Base-by-base conservation (phyloP, 2,888 invertebrate species). In the Xanthia togata region DNA sequence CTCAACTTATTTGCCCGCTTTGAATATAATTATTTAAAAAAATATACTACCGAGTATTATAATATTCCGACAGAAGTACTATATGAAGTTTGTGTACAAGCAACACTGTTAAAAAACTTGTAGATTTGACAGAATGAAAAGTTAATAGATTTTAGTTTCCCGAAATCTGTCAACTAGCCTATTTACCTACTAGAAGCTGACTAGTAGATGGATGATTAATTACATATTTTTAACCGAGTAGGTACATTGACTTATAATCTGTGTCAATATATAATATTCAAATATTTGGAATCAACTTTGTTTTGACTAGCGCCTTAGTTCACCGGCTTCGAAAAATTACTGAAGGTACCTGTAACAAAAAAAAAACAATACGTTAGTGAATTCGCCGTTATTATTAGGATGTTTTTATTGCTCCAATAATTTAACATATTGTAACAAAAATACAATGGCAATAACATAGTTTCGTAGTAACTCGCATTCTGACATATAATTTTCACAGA, bases 261-360 rank as follows among this genome's bases (percentile, higher is more conserved):
- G 44, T 14, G 3, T 14, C 44, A 44, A 44, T 44, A 44, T 41
- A 35, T n/a, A n/a, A n/a, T n/a, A 38, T 38, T 38, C 38, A 38
- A 38, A 38, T 68, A 53, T 35, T 31, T 23, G 31, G n/a, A 31
- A 2, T 6, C 20, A 41, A 65, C 44, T n/a, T 50, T 26, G 9
- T 44, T 70, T 38, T 60, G 11, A 50, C 35, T 80, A 20, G 9
- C 14, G 8, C 11, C 8, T 59, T 5, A 23, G 23, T 23, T 44
- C 63, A 70, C 17, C 50, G 2, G n/a, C 35, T 55, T 55, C 50
- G 17, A 35, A 41, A 57, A 60, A n/a, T 55, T 41, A 14, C 26
- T 17, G n/a, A n/a, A 68, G 11, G 35, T 80, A 80, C 80, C 80
- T 80, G 82, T 6, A 80, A 80, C 82, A 80, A 80, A 44, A 76